Evolutionary conservation across 2,797 vertebrate genomes (phyloP).

Genomic region (Hapalemur alaotrensis): DNA sequence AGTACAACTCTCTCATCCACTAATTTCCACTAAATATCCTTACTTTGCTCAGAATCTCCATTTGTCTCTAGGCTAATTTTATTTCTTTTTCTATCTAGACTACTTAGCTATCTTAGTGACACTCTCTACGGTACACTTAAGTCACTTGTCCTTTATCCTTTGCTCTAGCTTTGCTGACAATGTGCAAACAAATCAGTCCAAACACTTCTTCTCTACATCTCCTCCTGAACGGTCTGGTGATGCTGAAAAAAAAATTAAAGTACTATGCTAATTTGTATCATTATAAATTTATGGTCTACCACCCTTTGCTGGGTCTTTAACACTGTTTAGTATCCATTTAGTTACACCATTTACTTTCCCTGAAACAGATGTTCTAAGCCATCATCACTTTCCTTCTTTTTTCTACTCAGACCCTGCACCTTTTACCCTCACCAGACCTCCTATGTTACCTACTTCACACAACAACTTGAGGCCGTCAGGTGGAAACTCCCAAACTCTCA

Average conservation of each 20-base stretch:
- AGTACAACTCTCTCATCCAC: not conserved
- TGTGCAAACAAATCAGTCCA: not conserved
- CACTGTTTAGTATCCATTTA: not conserved
- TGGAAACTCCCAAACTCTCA: not conserved
- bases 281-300: not conserved
- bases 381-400: not conserved
- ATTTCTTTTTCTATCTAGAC: not conserved
- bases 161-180: not conserved
- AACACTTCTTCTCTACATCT: not conserved
- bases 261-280: not conserved
- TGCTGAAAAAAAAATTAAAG: not conserved
- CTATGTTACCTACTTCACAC: not conserved
- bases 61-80: not conserved
- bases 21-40: not conserved
- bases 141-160: not conserved
- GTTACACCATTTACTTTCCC: not conserved
- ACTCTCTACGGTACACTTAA: not conserved
- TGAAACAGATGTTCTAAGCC: not conserved
- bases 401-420: not conserved
- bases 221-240: not conserved
- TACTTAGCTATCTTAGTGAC: not conserved
- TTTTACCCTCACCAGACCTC: not conserved
- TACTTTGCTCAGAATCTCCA: not conserved
- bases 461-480: not conserved
- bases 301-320: not conserved